Evolutionary conservation across 2,797 vertebrate genomes (phyloP).

Genomic region (Triplophysa bombifrons): DNA sequence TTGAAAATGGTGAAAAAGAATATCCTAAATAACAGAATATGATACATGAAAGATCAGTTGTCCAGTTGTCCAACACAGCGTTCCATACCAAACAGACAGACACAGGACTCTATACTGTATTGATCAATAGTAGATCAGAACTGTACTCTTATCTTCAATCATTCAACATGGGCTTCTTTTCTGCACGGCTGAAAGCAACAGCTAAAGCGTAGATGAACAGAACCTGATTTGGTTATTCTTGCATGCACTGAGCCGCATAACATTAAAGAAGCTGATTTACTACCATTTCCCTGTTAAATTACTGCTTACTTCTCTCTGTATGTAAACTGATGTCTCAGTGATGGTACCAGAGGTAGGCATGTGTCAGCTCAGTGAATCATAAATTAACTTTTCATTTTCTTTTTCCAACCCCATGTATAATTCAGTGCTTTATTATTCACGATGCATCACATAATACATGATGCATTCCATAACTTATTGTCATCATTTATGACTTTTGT

Average conservation of each 20-base stretch:
- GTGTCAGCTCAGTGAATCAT: constrained; percentile 4
- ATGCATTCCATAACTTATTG: neutral
- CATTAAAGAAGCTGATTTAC: neutral
- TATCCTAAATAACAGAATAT: neutral
- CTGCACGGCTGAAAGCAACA: constrained; percentile 32
- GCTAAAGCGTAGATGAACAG: constrained; percentile 51
- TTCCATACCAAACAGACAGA: neutral
- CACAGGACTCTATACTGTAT: neutral
- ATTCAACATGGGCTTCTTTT: constrained; percentile 49
- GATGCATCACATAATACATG: constrained; percentile 1
- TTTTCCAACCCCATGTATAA: neutral
- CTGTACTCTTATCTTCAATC: constrained; percentile 51
- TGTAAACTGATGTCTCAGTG: neutral
- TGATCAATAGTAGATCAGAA: constrained; percentile 68
- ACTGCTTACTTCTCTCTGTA: neutral
- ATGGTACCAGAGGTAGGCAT: constrained; percentile 7
- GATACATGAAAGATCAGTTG: neutral
- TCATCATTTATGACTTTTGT: neutral
- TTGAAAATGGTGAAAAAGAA: neutral
- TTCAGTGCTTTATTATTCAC: constrained; percentile 10
- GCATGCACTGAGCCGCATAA: neutral
- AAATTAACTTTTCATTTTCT: constrained; percentile 5
- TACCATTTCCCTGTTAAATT: neutral
- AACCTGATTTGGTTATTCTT: constrained; percentile 47
- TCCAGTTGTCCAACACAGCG: neutral